Evolutionary conservation across 2,888 invertebrate species (phyloP).

Genomic region (Leptopilina drosophilae): DNA sequence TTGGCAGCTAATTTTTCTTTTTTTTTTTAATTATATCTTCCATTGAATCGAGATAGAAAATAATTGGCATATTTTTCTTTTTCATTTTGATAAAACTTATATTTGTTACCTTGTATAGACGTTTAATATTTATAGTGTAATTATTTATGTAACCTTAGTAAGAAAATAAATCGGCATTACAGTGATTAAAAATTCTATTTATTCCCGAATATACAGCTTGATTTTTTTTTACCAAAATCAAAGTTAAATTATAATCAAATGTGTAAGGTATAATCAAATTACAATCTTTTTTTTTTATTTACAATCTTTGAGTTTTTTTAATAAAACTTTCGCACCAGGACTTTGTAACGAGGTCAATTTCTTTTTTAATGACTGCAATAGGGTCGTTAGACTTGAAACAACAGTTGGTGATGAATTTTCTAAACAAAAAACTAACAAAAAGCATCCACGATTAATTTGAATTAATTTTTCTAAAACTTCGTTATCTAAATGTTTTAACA

Average conservation of each 20-base stretch:
- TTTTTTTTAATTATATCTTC: neutral
- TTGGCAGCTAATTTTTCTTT: neutral
- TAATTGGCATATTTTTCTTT: neutral
- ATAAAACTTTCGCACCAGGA: slow-evolving; percentile 82
- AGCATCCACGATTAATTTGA: slow-evolving; percentile 86
- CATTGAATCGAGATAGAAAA: neutral
- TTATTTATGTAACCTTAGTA: slow-evolving; percentile 54
- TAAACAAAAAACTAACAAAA: slow-evolving; percentile 83
- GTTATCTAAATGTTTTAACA: slow-evolving; percentile 79
- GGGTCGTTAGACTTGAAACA: slow-evolving; percentile 77
- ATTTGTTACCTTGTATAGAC: slow-evolving; percentile 50
- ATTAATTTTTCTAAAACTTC: slow-evolving; percentile 83
- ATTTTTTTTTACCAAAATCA: neutral
- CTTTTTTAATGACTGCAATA: slow-evolving; percentile 79
- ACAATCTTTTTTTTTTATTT: slow-evolving; percentile 63
- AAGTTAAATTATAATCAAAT: slow-evolving; percentile 63
- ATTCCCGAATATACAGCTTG: neutral
- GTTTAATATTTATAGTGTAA: slow-evolving; percentile 46
- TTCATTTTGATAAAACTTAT: slow-evolving; percentile 26
- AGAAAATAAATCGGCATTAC: slow-evolving; percentile 45
- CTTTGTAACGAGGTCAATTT: slow-evolving; percentile 74
- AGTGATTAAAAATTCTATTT: slow-evolving; percentile 77
- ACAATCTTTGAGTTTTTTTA: slow-evolving; percentile 76
- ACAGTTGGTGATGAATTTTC: slow-evolving; percentile 80
- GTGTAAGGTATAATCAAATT: slow-evolving; percentile 76